A percentile compares a stretch with the other conserved stretches of the same genome.
Conservation (phyloP, 2,113 vertebrate genomes). For the Cromileptes altivelis region DNA sequence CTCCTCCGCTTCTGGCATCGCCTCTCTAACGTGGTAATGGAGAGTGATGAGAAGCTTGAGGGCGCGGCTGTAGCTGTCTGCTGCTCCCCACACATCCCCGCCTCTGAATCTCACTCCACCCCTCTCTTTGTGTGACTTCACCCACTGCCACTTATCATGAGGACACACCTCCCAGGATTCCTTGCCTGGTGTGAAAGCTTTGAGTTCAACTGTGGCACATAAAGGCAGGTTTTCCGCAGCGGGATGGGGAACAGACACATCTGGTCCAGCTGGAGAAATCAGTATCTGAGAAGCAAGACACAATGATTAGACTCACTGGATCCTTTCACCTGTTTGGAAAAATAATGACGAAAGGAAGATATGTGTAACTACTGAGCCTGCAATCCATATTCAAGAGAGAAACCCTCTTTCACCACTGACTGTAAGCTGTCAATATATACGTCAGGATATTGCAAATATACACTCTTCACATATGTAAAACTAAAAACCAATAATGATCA, state of each 20-base stretch:
- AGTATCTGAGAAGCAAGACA: slow-evolving; percentile 59
- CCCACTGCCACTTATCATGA: slow-evolving; percentile 85
- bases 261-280: slow-evolving; percentile 45
- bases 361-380: neutral
- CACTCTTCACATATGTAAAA: neutral
- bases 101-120: slow-evolving; percentile 87
- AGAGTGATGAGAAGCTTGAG: slow-evolving; percentile 88
- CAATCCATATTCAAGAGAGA: neutral
- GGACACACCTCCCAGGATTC: slow-evolving; percentile 89
- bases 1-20: slow-evolving; percentile 25
- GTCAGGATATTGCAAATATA: neutral
- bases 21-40: slow-evolving; percentile 18
- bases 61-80: slow-evolving; percentile 87
- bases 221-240: slow-evolving; percentile 43
- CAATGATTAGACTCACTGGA: neutral
- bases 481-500: neutral
- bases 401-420: neutral
- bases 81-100: slow-evolving; percentile 87
- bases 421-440: neutral
- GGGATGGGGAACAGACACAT: slow-evolving; percentile 7
- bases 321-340: neutral
- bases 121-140: slow-evolving; percentile 82
- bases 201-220: slow-evolving; percentile 80
- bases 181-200: slow-evolving; percentile 80
- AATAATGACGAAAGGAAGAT: too few species aligned